Conservation (phyloP, 1,140 invertebrate genomes). For the Macrocentrus cingulum region DNA sequence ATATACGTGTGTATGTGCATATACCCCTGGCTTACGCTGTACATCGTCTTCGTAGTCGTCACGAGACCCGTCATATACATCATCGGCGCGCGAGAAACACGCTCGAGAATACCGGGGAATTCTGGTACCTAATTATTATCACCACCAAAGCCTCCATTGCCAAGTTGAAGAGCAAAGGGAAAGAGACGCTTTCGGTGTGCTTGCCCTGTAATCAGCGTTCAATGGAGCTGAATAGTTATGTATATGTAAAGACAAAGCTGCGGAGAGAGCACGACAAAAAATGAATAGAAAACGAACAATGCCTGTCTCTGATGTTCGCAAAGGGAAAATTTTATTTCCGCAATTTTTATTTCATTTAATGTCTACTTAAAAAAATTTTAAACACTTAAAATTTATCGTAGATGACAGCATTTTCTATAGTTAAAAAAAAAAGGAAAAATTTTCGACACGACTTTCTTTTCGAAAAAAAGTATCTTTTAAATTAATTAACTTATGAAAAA, state of each 20-base stretch:
- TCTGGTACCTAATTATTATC: slow-evolving; percentile 20
- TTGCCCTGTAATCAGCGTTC: slow-evolving; percentile 41
- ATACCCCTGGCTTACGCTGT: slow-evolving; percentile 25
- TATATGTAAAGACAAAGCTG: slow-evolving; percentile 18
- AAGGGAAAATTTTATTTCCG: too few relatives aligned
- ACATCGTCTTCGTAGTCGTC: slow-evolving; percentile 15
- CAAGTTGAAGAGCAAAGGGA: slow-evolving; percentile 36
- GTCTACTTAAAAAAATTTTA: too few relatives aligned
- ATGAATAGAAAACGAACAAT: slow-evolving; percentile 8
- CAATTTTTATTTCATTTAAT: too few relatives aligned
- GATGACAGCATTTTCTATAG: too few relatives aligned
- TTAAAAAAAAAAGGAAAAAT: too few relatives aligned
- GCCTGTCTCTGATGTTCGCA: too few relatives aligned
- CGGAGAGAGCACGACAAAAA: slow-evolving; percentile 26
- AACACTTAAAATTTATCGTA: too few relatives aligned
- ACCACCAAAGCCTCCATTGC: slow-evolving; percentile 21
- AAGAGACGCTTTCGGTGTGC: slow-evolving; percentile 37
- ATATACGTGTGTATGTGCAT: slow-evolving; percentile 9
- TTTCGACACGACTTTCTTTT: too few relatives aligned
- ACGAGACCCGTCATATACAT: slow-evolving; percentile 21
- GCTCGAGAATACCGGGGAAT: slow-evolving; percentile 21
- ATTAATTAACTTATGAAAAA: too few relatives aligned
- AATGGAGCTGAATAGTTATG: slow-evolving; percentile 21
- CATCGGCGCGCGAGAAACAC: slow-evolving; percentile 17
- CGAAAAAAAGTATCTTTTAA: too few relatives aligned